phyloP scores from a whole-genome alignment of 2,113 vertebrate genomes.

The Centrocercus urophasianus region DNA sequence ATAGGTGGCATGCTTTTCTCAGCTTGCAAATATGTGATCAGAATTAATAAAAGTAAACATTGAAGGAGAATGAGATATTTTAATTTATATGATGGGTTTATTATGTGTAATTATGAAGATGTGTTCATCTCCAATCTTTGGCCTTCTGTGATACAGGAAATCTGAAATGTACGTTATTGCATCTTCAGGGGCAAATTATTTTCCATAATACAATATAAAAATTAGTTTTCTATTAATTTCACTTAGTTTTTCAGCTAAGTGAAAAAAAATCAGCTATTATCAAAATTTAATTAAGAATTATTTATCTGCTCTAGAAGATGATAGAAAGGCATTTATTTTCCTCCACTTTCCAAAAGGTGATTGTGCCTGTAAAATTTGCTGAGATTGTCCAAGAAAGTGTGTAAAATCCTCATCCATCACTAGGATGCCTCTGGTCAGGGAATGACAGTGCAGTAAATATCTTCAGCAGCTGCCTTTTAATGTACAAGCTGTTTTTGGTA shows the following conservation, averaged over 20 bases:
- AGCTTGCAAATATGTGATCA: not conserved
- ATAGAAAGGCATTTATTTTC: slow-evolving; percentile 75
- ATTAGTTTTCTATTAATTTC: not conserved
- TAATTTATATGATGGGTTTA: not conserved
- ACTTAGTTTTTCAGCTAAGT: slow-evolving; percentile 9
- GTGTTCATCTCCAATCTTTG: not conserved
- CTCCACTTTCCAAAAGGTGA: slow-evolving; percentile 81
- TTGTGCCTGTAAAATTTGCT: slow-evolving; percentile 82
- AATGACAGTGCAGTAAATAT: slow-evolving; percentile 94
- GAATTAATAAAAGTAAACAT: not conserved
- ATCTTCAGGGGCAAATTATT: slow-evolving; percentile 36
- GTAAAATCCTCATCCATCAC: slow-evolving; percentile 93
- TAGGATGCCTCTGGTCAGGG: slow-evolving; percentile 84
- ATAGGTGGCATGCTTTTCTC: not conserved
- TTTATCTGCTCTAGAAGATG: slow-evolving; percentile 55
- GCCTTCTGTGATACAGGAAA: not conserved
- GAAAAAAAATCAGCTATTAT: slow-evolving; percentile 42
- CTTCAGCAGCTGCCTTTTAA: slow-evolving; percentile 90
- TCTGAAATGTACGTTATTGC: not conserved
- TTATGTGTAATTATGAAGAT: slow-evolving; percentile 25
- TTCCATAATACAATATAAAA: not conserved
- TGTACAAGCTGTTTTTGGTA: slow-evolving; percentile 88
- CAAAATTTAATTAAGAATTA: slow-evolving; percentile 71
- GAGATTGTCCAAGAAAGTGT: slow-evolving; percentile 89
- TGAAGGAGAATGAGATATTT: slow-evolving; percentile 1